A percentile compares a stretch with the other conserved stretches of the same genome.
Conservation (phyloP, 1,140 invertebrate species). For the Temnothorax curvispinosus region DNA sequence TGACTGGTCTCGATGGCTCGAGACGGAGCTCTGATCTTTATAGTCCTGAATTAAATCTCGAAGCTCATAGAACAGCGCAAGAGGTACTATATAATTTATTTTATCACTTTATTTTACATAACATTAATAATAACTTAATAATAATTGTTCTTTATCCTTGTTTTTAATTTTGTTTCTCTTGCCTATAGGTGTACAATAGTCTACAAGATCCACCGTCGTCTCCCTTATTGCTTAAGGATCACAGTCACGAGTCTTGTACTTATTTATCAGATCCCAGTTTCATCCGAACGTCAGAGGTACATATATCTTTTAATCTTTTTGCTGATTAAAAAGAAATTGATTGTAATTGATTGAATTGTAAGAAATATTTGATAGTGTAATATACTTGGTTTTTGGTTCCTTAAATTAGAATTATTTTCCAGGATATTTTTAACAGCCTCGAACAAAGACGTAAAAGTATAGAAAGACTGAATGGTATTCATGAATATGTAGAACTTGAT, state of each 20-base stretch:
- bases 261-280: conserved; percentile 83
- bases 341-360: neutral
- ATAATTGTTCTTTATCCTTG: neutral
- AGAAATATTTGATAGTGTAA: neutral
- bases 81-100: conserved; percentile 73
- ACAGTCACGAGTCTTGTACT: conserved; percentile 79
- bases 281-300: conserved; percentile 84
- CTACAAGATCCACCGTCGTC: conserved; percentile 83
- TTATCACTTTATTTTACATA: neutral
- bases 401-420: conserved; percentile 21
- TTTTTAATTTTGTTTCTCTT: conserved; percentile 15
- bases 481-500: conserved; percentile 79
- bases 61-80: conserved; percentile 83
- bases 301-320: neutral
- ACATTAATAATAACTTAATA: neutral
- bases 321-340: neutral
- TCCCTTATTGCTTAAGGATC: conserved; percentile 79
- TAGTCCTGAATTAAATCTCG: conserved; percentile 83
- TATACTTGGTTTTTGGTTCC: neutral
- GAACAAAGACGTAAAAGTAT: conserved; percentile 83
- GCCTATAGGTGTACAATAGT: conserved; percentile 83
- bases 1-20: conserved; percentile 70
- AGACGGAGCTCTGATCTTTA: conserved; percentile 81
- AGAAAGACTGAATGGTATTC: conserved; percentile 81
- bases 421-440: conserved; percentile 84